A percentile compares a stretch with the other conserved stretches of the same genome.
Evolutionary conservation across 2,113 vertebrate genomes (phyloP).

Genomic region (Anoura caudifer): DNA sequence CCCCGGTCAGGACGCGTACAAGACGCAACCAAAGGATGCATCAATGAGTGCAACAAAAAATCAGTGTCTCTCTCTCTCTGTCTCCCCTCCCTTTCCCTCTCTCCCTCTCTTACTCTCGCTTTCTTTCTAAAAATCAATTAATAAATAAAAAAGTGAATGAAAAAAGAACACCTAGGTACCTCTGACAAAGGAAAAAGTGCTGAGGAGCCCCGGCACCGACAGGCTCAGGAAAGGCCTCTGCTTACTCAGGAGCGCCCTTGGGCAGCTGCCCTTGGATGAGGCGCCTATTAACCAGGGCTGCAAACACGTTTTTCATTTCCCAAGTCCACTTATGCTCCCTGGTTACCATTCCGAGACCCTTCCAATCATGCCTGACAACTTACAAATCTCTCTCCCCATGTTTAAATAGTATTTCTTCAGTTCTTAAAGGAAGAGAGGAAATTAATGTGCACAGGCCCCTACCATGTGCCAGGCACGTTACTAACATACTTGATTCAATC

Average conservation of each 20-base stretch:
- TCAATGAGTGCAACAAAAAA: too few relatives aligned
- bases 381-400: background rate
- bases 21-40: too few relatives aligned
- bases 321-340: background rate
- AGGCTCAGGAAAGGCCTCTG: background rate
- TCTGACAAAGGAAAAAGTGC: background rate
- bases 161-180: background rate
- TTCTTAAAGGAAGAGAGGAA: background rate
- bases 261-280: background rate
- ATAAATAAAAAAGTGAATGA: too few relatives aligned
- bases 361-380: background rate
- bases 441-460: background rate
- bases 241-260: rapidly evolving
- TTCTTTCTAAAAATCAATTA: too few relatives aligned
- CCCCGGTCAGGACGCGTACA: too few relatives aligned
- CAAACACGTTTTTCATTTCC: background rate
- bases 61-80: too few relatives aligned
- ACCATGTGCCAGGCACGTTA: background rate
- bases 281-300: too few relatives aligned
- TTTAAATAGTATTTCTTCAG: background rate
- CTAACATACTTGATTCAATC: background rate
- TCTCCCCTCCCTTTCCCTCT: too few relatives aligned
- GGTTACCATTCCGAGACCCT: background rate
- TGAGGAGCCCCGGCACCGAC: background rate
- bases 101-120: too few relatives aligned